These are phyloP conservation scores for Monomorium pharaonis DNA, from an alignment of 1,140 invertebrate species.

Conservation along the genomic window DNA sequence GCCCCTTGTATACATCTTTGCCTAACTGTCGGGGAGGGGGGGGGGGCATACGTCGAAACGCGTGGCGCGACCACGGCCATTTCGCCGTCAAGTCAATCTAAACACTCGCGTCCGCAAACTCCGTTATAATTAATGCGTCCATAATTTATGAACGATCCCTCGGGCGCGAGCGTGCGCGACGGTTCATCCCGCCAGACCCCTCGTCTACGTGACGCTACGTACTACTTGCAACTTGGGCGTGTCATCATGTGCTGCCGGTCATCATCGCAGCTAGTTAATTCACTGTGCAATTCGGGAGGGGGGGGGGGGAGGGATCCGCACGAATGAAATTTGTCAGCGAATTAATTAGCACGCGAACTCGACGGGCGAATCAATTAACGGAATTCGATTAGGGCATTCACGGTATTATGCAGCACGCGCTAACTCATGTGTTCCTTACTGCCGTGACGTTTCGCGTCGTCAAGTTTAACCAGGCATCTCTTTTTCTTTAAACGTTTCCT, in stretches of 20 bases:
- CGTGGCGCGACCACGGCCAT: conserved; percentile 8
- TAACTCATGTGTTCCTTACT: background rate
- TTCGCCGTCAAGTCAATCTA: conserved; percentile 66
- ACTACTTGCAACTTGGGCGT: conserved; percentile 20
- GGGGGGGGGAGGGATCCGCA: too few species aligned
- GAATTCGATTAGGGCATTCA: background rate
- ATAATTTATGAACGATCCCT: conserved; percentile 77
- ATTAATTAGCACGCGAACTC: conserved; percentile 47
- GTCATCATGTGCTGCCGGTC: conserved; percentile 31
- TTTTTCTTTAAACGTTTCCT: background rate
- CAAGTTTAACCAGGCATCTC: background rate
- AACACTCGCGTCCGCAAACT: conserved; percentile 68
- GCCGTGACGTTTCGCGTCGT: background rate
- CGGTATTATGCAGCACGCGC: background rate
- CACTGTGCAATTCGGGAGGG: conserved; percentile 31
- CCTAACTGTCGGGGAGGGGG: background rate
- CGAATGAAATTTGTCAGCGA: conserved; percentile 52
- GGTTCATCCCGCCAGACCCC: background rate
- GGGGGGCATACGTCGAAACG: background rate
- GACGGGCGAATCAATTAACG: conserved; percentile 37
- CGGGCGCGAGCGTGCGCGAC: conserved; percentile 38
- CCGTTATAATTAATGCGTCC: conserved; percentile 75
- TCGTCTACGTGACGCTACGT: conserved; percentile 25
- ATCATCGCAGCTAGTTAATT: conserved; percentile 51
- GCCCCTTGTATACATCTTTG: conserved; percentile 17